Conservation (phyloP, 2,797 vertebrate species). For the Propithecus perrieri region DNA sequence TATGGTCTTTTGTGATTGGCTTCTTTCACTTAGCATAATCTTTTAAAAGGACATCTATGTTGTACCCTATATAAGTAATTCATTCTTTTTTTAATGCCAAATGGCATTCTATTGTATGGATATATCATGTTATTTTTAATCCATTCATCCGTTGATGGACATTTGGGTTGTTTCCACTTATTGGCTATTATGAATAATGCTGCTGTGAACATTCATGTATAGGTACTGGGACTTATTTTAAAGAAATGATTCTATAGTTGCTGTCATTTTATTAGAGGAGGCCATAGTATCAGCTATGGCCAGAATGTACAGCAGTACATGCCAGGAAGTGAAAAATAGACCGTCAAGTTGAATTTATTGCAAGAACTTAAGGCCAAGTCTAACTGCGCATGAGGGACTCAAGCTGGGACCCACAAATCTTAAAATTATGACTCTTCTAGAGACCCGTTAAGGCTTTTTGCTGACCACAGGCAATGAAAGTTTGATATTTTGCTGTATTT, state of each 20-base stretch:
- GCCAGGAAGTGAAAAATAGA: slow-evolving; percentile 47
- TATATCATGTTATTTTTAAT: neutral
- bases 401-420: slow-evolving; percentile 12
- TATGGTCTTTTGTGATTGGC: neutral
- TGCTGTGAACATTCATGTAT: neutral
- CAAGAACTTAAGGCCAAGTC: slow-evolving; percentile 25
- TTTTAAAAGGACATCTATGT: neutral
- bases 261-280: slow-evolving; percentile 39
- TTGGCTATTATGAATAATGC: neutral
- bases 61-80: neutral
- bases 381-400: slow-evolving; percentile 40
- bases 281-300: neutral
- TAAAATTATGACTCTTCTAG: slow-evolving; percentile 48
- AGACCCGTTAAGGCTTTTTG: neutral
- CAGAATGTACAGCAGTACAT: neutral
- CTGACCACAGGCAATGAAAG: slow-evolving; percentile 53
- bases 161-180: neutral
- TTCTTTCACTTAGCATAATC: neutral
- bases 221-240: neutral
- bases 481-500: slow-evolving; percentile 51
- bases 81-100: neutral
- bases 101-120: neutral
- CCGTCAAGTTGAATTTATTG: slow-evolving; percentile 57
- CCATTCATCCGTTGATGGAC: neutral
- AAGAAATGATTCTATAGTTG: slow-evolving; percentile 42